Evolutionary conservation across 2,113 vertebrate species (phyloP).

Genomic region (Elephantulus edwardii): DNA sequence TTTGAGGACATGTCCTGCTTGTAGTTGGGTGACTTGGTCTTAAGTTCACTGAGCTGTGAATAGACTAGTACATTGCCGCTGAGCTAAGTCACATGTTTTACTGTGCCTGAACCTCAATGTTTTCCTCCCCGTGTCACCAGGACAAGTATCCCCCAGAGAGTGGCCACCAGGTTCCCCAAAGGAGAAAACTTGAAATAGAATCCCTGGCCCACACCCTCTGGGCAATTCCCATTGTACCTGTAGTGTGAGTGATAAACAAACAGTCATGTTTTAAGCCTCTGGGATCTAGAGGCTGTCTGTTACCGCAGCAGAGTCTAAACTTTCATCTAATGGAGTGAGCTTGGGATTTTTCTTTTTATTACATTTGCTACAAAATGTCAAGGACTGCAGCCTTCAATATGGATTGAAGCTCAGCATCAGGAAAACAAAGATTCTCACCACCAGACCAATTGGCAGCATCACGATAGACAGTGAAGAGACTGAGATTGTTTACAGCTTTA

Average conservation of each 20-base stretch:
- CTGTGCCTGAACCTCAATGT: background rate
- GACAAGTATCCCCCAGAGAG: background rate
- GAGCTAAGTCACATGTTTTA: background rate
- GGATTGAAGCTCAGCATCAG: no score
- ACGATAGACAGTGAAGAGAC: no score
- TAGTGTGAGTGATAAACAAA: background rate
- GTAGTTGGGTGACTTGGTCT: background rate
- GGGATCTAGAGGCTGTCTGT: background rate
- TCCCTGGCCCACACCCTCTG: background rate
- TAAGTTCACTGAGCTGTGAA: background rate
- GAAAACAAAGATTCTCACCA: no score
- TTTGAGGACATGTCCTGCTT: background rate
- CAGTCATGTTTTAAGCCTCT: background rate
- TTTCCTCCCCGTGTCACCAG: background rate
- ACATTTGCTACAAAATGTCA: no score
- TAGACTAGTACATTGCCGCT: background rate
- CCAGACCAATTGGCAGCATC: no score
- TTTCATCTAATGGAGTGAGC: background rate
- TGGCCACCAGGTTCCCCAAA: background rate
- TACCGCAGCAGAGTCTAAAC: background rate
- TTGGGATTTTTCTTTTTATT: background rate
- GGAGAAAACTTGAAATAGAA: background rate
- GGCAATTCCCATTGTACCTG: no score
- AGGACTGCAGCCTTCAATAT: no score
- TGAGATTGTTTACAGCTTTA: no score